A percentile compares a stretch with the other conserved stretches of the same genome.
phyloP scores from a whole-genome alignment of 92 coral and sea anemone genomes.

The Epizoanthus stellaris region DNA sequence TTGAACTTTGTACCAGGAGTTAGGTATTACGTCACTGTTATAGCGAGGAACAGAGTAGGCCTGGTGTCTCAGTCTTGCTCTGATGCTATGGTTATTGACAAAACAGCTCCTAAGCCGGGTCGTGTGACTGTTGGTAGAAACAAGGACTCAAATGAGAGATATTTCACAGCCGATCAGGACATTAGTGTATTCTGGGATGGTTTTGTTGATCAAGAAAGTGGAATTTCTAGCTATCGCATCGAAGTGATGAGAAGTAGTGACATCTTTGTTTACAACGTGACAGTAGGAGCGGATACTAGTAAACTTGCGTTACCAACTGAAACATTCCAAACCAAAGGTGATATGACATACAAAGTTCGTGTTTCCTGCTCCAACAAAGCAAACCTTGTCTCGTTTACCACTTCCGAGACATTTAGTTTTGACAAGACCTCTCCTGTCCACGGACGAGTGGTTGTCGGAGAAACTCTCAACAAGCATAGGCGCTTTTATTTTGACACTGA shows the following conservation, averaged over 20 bases:
- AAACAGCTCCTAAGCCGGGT: constrained; percentile 77
- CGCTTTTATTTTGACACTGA: constrained; percentile 65
- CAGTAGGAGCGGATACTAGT: constrained; percentile 27
- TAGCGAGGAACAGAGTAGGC: constrained; percentile 87
- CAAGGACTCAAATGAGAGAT: constrained; percentile 28
- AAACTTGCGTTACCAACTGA: constrained; percentile 2
- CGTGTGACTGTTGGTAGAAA: constrained; percentile 45
- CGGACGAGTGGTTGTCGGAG: constrained; percentile 64
- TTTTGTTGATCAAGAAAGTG: constrained; percentile 82
- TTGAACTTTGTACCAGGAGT: constrained; percentile 65
- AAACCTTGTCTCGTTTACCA: constrained; percentile 56
- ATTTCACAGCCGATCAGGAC: constrained; percentile 34
- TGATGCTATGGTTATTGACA: constrained; percentile 82
- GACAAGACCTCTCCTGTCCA: constrained; percentile 78
- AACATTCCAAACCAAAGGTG: constrained; percentile 13
- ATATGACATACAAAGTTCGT: constrained; percentile 46
- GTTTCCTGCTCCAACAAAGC: constrained; percentile 86
- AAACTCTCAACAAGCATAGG: constrained; percentile 46
- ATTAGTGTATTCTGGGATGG: constrained; percentile 65
- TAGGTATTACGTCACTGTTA: constrained; percentile 83
- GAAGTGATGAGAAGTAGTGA: constrained; percentile 31
- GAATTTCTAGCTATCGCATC: constrained; percentile 69
- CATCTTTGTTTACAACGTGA: constrained; percentile 15
- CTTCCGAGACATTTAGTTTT: constrained; percentile 59
- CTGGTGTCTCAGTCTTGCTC: constrained; percentile 90